Percentiles rank a stretch among this genome's conserved stretches.
phyloP scores from a whole-genome alignment of 2,113 vertebrate species.

The Notothenia rossii region DNA sequence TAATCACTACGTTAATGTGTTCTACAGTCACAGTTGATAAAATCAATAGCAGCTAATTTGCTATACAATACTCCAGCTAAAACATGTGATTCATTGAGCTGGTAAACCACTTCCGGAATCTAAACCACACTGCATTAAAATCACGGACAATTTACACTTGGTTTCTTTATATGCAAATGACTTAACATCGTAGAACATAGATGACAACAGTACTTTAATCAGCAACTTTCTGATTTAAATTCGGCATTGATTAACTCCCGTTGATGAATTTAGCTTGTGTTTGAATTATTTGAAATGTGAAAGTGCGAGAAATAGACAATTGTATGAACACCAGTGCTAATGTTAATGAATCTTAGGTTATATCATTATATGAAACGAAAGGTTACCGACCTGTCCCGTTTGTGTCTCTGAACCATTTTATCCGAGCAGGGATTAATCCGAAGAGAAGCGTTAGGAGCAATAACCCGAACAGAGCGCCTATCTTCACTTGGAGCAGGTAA shows the following conservation, averaged over 20 bases:
- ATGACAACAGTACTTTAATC: fast-evolving
- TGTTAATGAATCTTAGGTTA: neutral
- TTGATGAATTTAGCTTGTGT: neutral
- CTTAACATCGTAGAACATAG: neutral
- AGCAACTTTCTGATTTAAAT: neutral
- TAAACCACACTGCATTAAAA: conserved; percentile 4
- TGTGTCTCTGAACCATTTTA: conserved; percentile 81
- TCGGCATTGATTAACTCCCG: neutral
- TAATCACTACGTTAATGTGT: conserved; percentile 3
- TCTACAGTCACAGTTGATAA: conserved; percentile 1
- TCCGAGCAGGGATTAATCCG: conserved; percentile 83
- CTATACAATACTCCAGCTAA: neutral
- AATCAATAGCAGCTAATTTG: neutral
- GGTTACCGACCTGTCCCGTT: conserved; percentile 79
- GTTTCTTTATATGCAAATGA: fast-evolving
- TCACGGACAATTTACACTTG: neutral
- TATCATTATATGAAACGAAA: neutral
- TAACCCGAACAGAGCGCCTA: conserved; percentile 82
- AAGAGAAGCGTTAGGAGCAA: conserved; percentile 82
- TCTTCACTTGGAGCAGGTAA: conserved; percentile 82
- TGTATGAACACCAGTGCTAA: neutral
- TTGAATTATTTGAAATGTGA: neutral
- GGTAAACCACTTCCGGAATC: neutral
- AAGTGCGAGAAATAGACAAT: too few relatives aligned
- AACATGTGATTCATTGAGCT: conserved; percentile 24